Base-by-base conservation (phyloP, 2,113 vertebrate species). In the Pedionomus torquatus region DNA sequence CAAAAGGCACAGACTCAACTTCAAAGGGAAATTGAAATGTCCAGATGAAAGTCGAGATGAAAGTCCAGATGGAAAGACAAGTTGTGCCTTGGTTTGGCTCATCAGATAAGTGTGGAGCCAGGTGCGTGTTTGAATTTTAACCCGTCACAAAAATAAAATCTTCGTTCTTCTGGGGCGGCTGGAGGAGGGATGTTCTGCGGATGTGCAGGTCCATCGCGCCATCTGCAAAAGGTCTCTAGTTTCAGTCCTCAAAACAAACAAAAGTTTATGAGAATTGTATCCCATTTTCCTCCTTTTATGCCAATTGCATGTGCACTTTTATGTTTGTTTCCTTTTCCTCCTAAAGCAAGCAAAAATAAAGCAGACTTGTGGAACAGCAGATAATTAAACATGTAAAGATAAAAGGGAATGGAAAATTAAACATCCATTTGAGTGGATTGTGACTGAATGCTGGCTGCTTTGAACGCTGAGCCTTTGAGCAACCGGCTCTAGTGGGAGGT, bases 21-120 rank as follows among this genome's bases (percentile, higher is more conserved):
- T 98, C 92, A 96, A 97, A 98, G 96, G 91, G 93, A 97, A 97
- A 97, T 94, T 80, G 94, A 97, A 97, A 89, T 93, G 89, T 95
- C 68, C 87, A 90, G 87, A 93, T 93, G 93, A 97, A 96, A 97
- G 95, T 87, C 24, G 5, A 96, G 95, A 97, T 93, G 96, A 97
- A 97, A 96, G 85, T 87, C 79, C 75, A 95, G 91, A 92, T 90
- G 93, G 96, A 83, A 95, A 97, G 94, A 58, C 87, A 86, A 94
- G 92, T 76, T 69, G 82, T 84, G 93, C 69, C 76, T 93, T 89
- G 68, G 91, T 92, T 83, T 90, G 70, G 54, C 86, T 97, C 81
- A 96, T 91, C 80, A 92, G 92, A 94, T 89, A 89, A 96, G 76
- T 61, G 54, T 46, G 91, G 76, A 92, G 54, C 89, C 87, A 96